Percentiles rank a stretch among this genome's conserved stretches.
Evolutionary conservation across 2,888 invertebrate species (phyloP).

Genomic region (Watsonalla cultraria): DNA sequence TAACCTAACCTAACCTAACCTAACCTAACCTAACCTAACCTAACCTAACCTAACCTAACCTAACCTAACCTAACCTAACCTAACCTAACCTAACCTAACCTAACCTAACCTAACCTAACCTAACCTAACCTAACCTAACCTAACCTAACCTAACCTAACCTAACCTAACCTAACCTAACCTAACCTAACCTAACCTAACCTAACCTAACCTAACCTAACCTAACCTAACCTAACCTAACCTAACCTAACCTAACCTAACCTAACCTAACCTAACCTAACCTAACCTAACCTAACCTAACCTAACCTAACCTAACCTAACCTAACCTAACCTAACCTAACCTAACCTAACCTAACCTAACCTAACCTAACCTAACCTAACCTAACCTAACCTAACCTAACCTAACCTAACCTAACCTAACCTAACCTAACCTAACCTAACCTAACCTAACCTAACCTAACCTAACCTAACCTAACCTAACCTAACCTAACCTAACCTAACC

Average conservation of each 20-base stretch:
- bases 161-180: not conserved
- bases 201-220: too few species aligned
- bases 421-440: slow-evolving; percentile 14
- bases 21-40: too few species aligned
- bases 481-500: slow-evolving; percentile 18
- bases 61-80: too few species aligned
- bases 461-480: slow-evolving; percentile 16
- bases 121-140: too few species aligned
- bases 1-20: too few species aligned
- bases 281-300: slow-evolving; percentile 21
- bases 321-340: slow-evolving; percentile 14
- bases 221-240: slow-evolving; percentile 14
- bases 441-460: slow-evolving; percentile 15
- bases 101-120: too few species aligned
- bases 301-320: slow-evolving; percentile 14
- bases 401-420: slow-evolving; percentile 17
- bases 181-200: slow-evolving; percentile 17
- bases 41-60: too few species aligned
- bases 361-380: slow-evolving; percentile 16
- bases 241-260: slow-evolving; percentile 18
- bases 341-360: slow-evolving; percentile 14
- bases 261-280: slow-evolving; percentile 16
- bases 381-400: slow-evolving; percentile 18
- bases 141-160: not conserved
- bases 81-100: too few species aligned